Evolutionary conservation across 2,113 vertebrate genomes (phyloP).

Genomic region (Solea solea): DNA sequence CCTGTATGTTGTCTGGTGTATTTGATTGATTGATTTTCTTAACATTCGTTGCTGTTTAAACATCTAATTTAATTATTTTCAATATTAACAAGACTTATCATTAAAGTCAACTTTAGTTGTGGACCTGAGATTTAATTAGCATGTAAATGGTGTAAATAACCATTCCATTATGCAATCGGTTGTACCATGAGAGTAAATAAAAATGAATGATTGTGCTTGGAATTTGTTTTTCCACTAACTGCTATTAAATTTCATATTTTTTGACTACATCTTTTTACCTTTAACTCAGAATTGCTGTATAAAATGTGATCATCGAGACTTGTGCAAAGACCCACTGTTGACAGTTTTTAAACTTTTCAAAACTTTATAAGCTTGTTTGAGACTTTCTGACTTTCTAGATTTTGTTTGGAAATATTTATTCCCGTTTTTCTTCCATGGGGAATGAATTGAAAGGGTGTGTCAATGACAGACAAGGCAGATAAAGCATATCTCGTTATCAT

Average conservation of each 20-base stretch:
- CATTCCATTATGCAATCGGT: slow-evolving; percentile 25
- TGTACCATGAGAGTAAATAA: slow-evolving; percentile 47
- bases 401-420: too few relatives aligned
- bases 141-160: slow-evolving; percentile 16
- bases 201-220: slow-evolving; percentile 15
- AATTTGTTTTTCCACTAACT: background rate
- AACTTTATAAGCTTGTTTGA: too few relatives aligned
- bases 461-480: too few relatives aligned
- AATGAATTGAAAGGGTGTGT: too few relatives aligned
- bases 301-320: too few relatives aligned
- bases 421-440: too few relatives aligned
- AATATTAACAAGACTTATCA: too few relatives aligned
- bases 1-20: slow-evolving; percentile 1
- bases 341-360: too few relatives aligned
- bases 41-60: slow-evolving; percentile 6
- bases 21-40: background rate
- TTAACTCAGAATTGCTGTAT: too few relatives aligned
- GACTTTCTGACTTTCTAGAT: too few relatives aligned
- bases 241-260: background rate
- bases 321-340: background rate
- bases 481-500: too few relatives aligned
- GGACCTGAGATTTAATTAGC: background rate
- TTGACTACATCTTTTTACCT: background rate
- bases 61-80: background rate
- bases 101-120: background rate